Conservation (phyloP, 2,797 vertebrate genomes). For the Melanotaenia parkinsoni region DNA sequence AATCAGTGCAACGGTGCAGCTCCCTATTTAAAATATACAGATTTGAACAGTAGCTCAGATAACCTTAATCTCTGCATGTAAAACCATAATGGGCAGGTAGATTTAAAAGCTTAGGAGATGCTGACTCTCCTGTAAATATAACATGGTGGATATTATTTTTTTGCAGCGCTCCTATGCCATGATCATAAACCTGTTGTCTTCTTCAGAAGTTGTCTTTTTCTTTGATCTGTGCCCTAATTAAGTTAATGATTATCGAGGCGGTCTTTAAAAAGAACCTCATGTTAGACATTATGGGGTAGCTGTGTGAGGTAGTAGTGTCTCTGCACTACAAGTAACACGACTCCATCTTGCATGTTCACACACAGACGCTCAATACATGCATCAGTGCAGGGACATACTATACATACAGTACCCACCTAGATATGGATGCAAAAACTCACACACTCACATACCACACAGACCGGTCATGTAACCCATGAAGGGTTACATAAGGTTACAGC, state of each 20-base stretch:
- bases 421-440: constrained; percentile 27
- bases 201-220: constrained; percentile 35
- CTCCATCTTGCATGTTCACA: constrained; percentile 47
- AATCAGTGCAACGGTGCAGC: constrained; percentile 37
- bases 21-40: constrained; percentile 33
- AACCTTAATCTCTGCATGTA: constrained; percentile 6
- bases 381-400: constrained; percentile 28
- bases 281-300: constrained; percentile 23
- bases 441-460: constrained; percentile 24
- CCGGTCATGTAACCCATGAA: constrained; percentile 21
- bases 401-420: constrained; percentile 11
- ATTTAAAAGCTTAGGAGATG: constrained; percentile 2
- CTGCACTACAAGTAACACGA: constrained; percentile 67
- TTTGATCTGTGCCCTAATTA: constrained; percentile 44
- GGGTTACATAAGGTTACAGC: constrained; percentile 54
- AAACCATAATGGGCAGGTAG: constrained; percentile 2
- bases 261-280: constrained; percentile 21
- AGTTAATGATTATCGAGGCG: constrained; percentile 36
- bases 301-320: constrained; percentile 37
- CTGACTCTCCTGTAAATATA: constrained; percentile 7
- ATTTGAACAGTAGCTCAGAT: constrained; percentile 34
- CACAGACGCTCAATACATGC: constrained; percentile 41
- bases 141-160: constrained; percentile 21
- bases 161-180: background rate
- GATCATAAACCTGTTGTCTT: constrained; percentile 35